Conservation (phyloP, 2,113 vertebrate species). For the Tetrao urogallus region DNA sequence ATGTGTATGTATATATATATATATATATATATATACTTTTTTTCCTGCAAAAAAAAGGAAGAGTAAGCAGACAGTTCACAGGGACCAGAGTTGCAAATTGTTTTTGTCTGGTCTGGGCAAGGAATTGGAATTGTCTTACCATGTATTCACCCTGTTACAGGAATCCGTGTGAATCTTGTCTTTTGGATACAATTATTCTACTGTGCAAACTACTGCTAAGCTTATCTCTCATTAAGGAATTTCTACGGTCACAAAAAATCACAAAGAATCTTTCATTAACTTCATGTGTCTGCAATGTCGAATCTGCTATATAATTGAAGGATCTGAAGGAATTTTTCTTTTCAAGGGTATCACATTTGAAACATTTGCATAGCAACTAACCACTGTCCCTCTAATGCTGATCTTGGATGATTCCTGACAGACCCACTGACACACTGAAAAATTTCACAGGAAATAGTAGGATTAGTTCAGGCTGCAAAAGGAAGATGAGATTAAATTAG, state of each 20-base stretch:
- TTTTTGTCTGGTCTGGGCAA: neutral
- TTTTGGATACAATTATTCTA: neutral
- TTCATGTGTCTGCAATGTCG: neutral
- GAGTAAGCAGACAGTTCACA: neutral
- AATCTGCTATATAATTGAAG: neutral
- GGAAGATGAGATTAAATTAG: slow-evolving; percentile 47
- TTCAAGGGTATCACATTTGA: neutral
- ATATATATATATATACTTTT: neutral
- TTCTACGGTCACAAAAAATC: neutral
- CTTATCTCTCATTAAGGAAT: neutral
- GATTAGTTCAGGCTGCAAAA: slow-evolving; percentile 54
- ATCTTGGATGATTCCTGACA: neutral
- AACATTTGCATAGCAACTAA: neutral
- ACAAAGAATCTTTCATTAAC: neutral
- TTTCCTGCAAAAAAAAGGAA: neutral
- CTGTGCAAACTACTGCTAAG: neutral
- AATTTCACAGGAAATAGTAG: slow-evolving; percentile 10
- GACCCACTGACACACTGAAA: neutral
- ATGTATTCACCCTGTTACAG: neutral
- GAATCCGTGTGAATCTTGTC: neutral
- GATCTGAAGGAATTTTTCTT: neutral
- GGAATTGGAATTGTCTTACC: neutral
- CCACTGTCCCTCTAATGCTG: neutral
- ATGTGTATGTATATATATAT: neutral
- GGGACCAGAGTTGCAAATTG: neutral